Base-by-base conservation (phyloP, 2,797 vertebrate genomes). In the Periparus ater region DNA sequence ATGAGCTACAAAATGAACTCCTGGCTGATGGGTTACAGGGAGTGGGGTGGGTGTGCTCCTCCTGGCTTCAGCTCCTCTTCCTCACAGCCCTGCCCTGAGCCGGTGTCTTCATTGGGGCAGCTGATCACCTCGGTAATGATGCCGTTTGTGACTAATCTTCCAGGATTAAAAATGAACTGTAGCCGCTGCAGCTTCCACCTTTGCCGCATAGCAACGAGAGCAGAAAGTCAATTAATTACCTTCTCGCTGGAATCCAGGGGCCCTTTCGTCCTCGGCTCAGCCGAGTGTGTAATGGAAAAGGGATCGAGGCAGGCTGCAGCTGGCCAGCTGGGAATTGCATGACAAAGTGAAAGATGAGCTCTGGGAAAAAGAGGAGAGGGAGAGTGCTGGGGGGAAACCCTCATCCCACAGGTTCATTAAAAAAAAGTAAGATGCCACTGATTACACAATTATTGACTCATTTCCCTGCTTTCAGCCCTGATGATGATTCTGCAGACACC, bases 271-370 rank as follows among this genome's bases (percentile, higher is more conserved):
- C 98, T 91, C 97, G 94, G 98, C 97, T 98, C 99, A 99, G 96
- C 98, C 98, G 94, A 98, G 98, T 98, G 98, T 99, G 99, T 99
- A 99, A 99, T 99, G 98, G 98, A 98, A 98, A 98, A 98, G 89
- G 96, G 95, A 98, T 76, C 1, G 54, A 96, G 95, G 95, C 98
- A 98, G 98, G 96, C 98, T 97, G 96, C 58, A 36, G 80, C 93
- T 92, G 96, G 96, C 94, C 97, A 85, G 94, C 87, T 87, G 98
- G 98, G 97, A 97, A 96, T 95, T 92, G 91, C 96, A 94, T 93
- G 95, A 72, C 96, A 96, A 95, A 94, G 93, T 97, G 96, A 91
- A 95, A 95, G 94, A 96, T 94, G 88, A 91, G 93, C 88, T 90
- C 57, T 47, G 71, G 88, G 86, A 90, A 90, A 54, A 48, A 81